Evolutionary conservation across 2,113 vertebrate species (phyloP), one percentile per base, ranked within the genome.

Genomic region (Paraplagusia blochii): DNA sequence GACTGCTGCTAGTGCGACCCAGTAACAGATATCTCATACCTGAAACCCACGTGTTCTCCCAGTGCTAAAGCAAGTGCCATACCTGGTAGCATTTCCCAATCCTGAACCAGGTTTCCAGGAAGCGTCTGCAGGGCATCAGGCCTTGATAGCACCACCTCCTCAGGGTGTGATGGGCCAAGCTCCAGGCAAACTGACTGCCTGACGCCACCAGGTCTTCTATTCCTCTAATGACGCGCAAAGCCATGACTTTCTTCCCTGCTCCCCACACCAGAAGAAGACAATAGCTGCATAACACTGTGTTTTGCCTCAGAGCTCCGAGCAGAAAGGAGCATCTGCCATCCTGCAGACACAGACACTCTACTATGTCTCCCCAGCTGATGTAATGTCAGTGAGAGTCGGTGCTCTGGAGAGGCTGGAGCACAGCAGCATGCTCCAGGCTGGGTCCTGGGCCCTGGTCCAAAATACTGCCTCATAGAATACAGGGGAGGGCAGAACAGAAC

Each of bases 51-150:
- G 22, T 0, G 36, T 44, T 53, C 34, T 57, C 22, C 34, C 22
- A n/a, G 18, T 19, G 38, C 12, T 38, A 11, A 10, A 18, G 3
- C 9, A 39, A 17, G 35, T 22, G 47, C 35, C 85, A 69, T 93
- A 98, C 96, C 96, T 98, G 95, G 86, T 95, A 98, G 76, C 94
- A 89, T 4, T 94, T 92, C 44, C 90, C 91, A 61, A 95, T 90
- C 64, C 88, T 90, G 38, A 94, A 93, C 93, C 94, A 96, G 0
- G 92, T 88, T 70, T 93, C 89, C 68, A 98, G 85, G 51, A 92
- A 84, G 81, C 91, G 92, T 53, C 92, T 91, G 72, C 94, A 95
- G 4, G 94, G 93, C 74, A 92, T 85, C 76, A 94, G 74, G 62
- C 93, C 85, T 9, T 88, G 89, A 0, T 87, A 81, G 77, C 92